Evolutionary conservation across 2,797 vertebrate species (phyloP).

Genomic region (Lateolabrax maculatus): DNA sequence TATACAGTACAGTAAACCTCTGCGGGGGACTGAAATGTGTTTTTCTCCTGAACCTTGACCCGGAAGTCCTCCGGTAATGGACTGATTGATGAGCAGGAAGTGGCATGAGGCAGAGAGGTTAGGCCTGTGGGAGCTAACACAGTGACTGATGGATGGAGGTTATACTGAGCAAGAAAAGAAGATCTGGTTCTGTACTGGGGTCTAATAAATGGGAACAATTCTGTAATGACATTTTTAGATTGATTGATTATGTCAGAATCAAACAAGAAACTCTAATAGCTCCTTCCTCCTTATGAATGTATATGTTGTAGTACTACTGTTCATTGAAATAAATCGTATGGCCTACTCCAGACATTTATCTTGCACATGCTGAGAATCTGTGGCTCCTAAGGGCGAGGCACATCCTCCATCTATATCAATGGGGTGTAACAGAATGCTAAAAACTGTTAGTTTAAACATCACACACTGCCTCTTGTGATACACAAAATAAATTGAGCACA

Average conservation of each 20-base stretch:
- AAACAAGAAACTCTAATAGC: conserved; percentile 14
- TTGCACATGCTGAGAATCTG: conserved; percentile 11
- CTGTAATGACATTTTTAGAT: conserved; percentile 37
- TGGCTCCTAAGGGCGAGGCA: conserved; percentile 16
- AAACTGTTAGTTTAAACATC: conserved; percentile 49
- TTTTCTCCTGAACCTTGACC: conserved; percentile 63
- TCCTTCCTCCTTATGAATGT: neutral
- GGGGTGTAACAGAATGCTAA: conserved; percentile 48
- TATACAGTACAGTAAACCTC: conserved; percentile 38
- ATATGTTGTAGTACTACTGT: neutral
- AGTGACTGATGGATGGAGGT: conserved; percentile 62
- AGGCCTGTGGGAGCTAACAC: conserved; percentile 51
- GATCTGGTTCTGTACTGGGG: neutral
- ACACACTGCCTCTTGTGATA: conserved; percentile 54
- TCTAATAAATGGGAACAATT: conserved; percentile 37
- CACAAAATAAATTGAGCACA: conserved; percentile 73
- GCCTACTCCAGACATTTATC: conserved; percentile 19
- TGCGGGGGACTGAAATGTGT: conserved; percentile 21
- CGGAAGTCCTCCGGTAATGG: conserved; percentile 68
- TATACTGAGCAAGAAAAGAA: conserved; percentile 33
- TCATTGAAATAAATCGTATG: conserved; percentile 13
- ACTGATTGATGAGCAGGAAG: conserved; percentile 80
- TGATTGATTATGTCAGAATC: conserved; percentile 30
- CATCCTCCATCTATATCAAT: conserved; percentile 55
- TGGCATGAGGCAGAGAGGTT: conserved; percentile 47